Base-by-base conservation (phyloP, 2,113 vertebrate species). In the Pachycephala philippinensis region DNA sequence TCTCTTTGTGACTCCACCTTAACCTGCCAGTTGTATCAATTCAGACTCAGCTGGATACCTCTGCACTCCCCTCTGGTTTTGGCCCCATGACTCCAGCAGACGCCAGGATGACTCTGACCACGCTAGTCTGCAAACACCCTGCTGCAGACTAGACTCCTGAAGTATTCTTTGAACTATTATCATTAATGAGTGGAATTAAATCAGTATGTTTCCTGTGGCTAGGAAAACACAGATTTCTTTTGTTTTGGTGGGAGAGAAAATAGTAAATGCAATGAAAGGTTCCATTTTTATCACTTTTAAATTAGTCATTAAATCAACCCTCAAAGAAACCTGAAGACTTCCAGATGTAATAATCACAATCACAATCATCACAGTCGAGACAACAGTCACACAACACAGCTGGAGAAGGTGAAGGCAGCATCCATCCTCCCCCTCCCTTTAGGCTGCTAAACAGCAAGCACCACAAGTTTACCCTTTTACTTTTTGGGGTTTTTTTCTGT, bases 151-250 rank as follows among this genome's bases (percentile, higher is more conserved):
- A 75, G 76, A 85, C n/a, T 77, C 69, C 84, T n/a, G 60, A 94
- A 74, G 52, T 59, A 84, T 80, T 91, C 94, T 97, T 71, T 93
- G 93, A 96, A 96, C 76, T 87, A 85, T 72, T 89, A 91, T 82
- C 85, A 91, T 60, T 90, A 94, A 91, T 77, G 52, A 87, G 66
- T 75, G 49, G 60, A 96, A 95, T 92, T 79, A 90, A 92, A 92
- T 82, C 68, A 92, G 17, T 74, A 86, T 40, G 54, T 87, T 90
- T 88, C 87, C 76, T 52, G 44, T 30, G 84, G 83, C 50, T 92
- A 89, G 69, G 44, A 95, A 92, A 96, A 90, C 24, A 92, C 7
- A 74, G 44, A 54, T 87, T 87, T 89, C n/a, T 96, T 89, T 89
- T 91, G 56, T 70, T 92, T 92, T 69, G 9, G 52, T 90, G 57